Evolutionary conservation across 1,140 invertebrate species (phyloP), one percentile per base, ranked within the genome.

Genomic region (Homarus americanus): DNA sequence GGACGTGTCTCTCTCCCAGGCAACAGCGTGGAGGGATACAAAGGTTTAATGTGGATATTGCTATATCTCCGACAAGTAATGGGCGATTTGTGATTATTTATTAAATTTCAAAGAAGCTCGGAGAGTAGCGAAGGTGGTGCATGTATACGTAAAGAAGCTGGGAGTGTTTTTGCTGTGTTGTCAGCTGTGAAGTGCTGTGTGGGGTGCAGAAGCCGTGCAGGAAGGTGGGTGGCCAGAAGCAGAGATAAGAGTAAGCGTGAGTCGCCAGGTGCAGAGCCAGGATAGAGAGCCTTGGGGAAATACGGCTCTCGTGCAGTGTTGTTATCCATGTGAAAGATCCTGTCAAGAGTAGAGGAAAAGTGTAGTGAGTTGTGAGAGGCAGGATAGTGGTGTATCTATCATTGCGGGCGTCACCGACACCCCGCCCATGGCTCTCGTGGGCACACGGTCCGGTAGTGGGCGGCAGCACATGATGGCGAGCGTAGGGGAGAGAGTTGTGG

Each of bases 341-440:
- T 17, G 40, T 49, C 24, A 49, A 28, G 7, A 38, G 12, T 44
- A 41, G 41, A 28, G 40, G 24, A 41, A 79, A 32, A 44, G 76
- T 79, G 76, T 49, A 79, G 83, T 85, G 69, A 17, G 9, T 34
- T 34, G 76, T 78, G 76, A 40, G 73, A 34, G 49, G 32, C 3
- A 15, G 38, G 73, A 36, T 12, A 34, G 69, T 63, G 36, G 53
- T 41, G 34, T 79, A 38, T 78, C 40, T 79, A 38, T 78, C 40
- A 80, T 72, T 40, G 89, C 38, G 82, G 49, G 72, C 72, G 80
- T 66, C n/a, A 41, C 40, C n/a, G 72, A 82, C 58, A 87, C 69
- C 79, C 79, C 91, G 91, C 91, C 91, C 85, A 92, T 87, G 91
- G 87, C 91, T 87, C 66, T 92, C 34, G 88, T 90, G 88, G 88